Conservation (phyloP, 64 coral and sea anemone genomes). For the Catalaphyllia jardinei region DNA sequence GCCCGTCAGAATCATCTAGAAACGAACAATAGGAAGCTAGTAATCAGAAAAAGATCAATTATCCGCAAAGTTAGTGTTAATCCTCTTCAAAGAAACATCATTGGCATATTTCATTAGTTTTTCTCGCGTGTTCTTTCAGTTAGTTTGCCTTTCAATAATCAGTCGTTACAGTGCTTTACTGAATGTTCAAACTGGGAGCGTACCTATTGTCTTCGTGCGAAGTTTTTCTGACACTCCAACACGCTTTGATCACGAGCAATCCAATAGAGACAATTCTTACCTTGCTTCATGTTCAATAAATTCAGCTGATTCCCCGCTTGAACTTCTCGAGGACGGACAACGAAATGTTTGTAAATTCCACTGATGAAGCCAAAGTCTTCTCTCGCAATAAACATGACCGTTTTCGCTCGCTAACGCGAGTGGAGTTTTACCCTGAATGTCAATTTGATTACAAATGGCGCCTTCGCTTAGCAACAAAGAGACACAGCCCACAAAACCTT, state of each 20-base stretch:
- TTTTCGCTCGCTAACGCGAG: slow-evolving; percentile 71
- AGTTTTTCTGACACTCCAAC: too few relatives aligned
- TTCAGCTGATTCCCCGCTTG: slow-evolving; percentile 10
- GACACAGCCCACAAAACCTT: slow-evolving; percentile 96
- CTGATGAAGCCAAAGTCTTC: slow-evolving; percentile 89
- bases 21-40: not conserved
- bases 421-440: slow-evolving; percentile 80
- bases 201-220: too few relatives aligned
- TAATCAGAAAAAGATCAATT: not conserved
- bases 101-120: not conserved
- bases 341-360: slow-evolving; percentile 56
- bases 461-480: slow-evolving; percentile 88
- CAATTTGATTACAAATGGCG: slow-evolving; percentile 66
- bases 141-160: not conserved
- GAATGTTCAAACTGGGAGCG: too few relatives aligned
- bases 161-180: too few relatives aligned
- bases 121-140: not conserved
- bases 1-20: not conserved
- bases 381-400: slow-evolving; percentile 91
- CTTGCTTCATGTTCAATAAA: not conserved
- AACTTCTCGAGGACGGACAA: slow-evolving; percentile 1
- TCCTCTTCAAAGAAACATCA: not conserved
- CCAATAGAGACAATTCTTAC: not conserved
- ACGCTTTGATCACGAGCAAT: too few relatives aligned
- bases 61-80: not conserved